These are phyloP conservation scores for Cryptoblepharus egeriae DNA, from an alignment of 2,797 vertebrate species.

Conservation along the genomic window DNA sequence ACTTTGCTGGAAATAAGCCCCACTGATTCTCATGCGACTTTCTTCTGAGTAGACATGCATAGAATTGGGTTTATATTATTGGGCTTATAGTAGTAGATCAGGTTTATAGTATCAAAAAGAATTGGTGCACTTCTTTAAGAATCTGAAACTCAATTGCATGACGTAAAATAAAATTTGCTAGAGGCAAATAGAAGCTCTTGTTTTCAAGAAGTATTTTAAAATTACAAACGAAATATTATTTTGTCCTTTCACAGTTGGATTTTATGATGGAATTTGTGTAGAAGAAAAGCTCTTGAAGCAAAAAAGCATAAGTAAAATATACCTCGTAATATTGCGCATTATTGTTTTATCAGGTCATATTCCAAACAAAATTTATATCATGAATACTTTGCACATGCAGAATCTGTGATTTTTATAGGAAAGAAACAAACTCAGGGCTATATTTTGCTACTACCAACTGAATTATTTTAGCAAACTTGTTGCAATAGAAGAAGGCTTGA, in stretches of 20 bases:
- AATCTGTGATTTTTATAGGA: not conserved
- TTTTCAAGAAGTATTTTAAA: not conserved
- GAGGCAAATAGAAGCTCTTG: not conserved
- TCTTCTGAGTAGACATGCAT: too few relatives aligned
- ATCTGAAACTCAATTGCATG: not conserved
- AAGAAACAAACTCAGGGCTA: not conserved
- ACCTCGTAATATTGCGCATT: not conserved
- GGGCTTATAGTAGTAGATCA: too few relatives aligned
- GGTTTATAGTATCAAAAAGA: too few relatives aligned
- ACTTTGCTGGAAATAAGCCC: too few relatives aligned
- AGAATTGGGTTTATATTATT: too few relatives aligned
- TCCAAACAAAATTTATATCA: not conserved
- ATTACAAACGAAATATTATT: not conserved
- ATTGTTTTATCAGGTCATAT: not conserved
- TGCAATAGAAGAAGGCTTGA: constrained; percentile 13
- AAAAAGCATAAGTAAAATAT: not conserved
- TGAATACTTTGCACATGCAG: not conserved
- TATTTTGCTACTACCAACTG: not conserved
- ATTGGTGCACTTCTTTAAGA: not conserved
- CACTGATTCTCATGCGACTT: too few relatives aligned
- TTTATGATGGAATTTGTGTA: not conserved
- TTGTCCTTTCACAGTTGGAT: not conserved
- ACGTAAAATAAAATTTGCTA: not conserved
- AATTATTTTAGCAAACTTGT: rapidly evolving
- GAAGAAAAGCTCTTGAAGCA: not conserved